phyloP scores from a whole-genome alignment of 2,113 vertebrate genomes.

The Paradoxurus hermaphroditus region DNA sequence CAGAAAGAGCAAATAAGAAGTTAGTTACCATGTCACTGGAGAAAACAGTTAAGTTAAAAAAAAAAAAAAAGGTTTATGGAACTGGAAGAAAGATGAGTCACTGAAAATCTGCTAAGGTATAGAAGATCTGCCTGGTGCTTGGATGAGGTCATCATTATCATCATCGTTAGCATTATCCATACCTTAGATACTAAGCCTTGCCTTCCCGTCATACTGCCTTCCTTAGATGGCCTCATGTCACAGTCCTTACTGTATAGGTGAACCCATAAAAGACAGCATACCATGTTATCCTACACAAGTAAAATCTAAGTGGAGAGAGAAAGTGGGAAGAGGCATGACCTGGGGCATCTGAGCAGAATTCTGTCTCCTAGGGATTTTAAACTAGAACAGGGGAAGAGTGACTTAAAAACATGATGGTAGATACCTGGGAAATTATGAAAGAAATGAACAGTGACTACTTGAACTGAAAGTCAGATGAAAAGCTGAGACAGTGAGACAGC shows the following conservation, averaged over 20 bases:
- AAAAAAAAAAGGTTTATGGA: neutral
- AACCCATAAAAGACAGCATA: neutral
- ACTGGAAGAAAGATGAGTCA: neutral
- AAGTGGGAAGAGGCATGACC: rapidly evolving
- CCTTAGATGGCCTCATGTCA: neutral
- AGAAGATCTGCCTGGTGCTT: too few species aligned
- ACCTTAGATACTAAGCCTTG: neutral
- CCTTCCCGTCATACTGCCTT: neutral
- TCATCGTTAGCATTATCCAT: neutral
- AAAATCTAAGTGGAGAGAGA: neutral
- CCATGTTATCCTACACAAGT: neutral
- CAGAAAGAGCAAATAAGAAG: neutral
- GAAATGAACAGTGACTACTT: neutral
- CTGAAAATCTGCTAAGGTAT: neutral
- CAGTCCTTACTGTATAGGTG: neutral
- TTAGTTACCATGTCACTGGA: neutral
- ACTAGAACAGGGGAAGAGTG: neutral
- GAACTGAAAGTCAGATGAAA: neutral
- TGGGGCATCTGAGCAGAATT: neutral
- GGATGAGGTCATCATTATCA: neutral
- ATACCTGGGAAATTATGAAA: neutral
- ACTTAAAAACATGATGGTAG: neutral
- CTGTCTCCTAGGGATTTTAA: neutral
- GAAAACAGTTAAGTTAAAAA: neutral
- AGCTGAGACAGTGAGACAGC: neutral